These are phyloP conservation scores for Lucilia sericata DNA, from an alignment of 1,140 invertebrate genomes.

Conservation along the genomic window DNA sequence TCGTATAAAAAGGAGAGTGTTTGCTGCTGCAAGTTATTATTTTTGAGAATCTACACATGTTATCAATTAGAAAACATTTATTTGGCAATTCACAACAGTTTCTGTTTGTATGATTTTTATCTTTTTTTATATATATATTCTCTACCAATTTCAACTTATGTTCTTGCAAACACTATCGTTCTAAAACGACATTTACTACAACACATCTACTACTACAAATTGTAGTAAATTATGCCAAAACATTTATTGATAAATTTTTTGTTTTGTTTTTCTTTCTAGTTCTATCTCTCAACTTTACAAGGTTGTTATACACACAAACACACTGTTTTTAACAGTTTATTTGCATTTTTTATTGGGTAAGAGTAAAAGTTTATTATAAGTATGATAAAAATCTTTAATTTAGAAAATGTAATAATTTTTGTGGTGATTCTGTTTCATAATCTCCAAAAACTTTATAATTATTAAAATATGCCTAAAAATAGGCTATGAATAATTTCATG, in stretches of 20 bases:
- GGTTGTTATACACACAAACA: not conserved
- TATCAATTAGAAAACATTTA: constrained; percentile 37
- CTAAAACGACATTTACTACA: too few species aligned
- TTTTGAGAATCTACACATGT: not conserved
- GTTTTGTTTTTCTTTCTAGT: not conserved
- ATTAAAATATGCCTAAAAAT: too few species aligned
- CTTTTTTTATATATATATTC: not conserved
- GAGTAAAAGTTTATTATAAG: not conserved
- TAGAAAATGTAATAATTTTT: not conserved
- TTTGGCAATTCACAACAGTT: constrained; percentile 36
- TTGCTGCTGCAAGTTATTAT: not conserved
- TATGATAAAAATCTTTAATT: too few species aligned
- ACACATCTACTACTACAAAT: not conserved
- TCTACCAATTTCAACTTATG: too few species aligned
- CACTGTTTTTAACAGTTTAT: not conserved
- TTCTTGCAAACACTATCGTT: too few species aligned
- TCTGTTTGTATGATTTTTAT: not conserved
- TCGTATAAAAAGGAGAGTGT: too few species aligned
- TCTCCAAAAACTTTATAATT: too few species aligned
- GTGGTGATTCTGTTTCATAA: too few species aligned
- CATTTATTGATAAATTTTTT: constrained; percentile 20
- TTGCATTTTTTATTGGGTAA: not conserved
- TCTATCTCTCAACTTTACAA: not conserved
- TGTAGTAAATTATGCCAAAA: constrained; percentile 22
- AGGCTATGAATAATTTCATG: too few species aligned